Conservation (phyloP, 2,888 invertebrate species). For the Sinelater perroti region DNA sequence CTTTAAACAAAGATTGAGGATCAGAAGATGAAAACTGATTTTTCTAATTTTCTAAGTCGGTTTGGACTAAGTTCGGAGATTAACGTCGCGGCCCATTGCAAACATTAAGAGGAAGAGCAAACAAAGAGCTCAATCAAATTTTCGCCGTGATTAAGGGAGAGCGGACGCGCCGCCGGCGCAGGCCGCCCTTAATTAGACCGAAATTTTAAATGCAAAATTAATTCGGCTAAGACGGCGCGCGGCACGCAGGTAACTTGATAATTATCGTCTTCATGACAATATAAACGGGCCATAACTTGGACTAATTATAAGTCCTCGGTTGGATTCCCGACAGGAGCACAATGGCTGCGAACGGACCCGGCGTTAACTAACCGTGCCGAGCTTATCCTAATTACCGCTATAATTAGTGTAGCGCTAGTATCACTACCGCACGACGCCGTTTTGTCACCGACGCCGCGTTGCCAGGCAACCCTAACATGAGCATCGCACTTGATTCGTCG, state of each 20-base stretch:
- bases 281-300: conserved; percentile 58
- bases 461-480: conserved; percentile 46
- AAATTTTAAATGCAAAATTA: conserved; percentile 36
- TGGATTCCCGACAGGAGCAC: conserved; percentile 49
- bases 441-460: conserved; percentile 54
- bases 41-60: no score
- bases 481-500: conserved; percentile 50
- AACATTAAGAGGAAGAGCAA: no score
- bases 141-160: no score
- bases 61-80: no score
- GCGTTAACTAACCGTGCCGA: conserved; percentile 57
- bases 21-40: no score
- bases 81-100: no score
- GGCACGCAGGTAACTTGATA: conserved; percentile 54
- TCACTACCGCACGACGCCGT: conserved; percentile 53
- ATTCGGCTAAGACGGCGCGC: conserved; percentile 37
- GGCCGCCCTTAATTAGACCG: conserved; percentile 25
- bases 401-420: conserved; percentile 58
- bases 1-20: no score
- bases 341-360: conserved; percentile 43
- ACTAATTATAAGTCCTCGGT: conserved; percentile 55
- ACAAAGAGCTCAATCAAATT: no score
- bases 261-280: conserved; percentile 59
- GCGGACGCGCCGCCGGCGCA: background rate
- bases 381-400: conserved; percentile 61